These are phyloP conservation scores for Sacculina carcini DNA, from an alignment of 2,888 invertebrate species.

Conservation along the genomic window DNA sequence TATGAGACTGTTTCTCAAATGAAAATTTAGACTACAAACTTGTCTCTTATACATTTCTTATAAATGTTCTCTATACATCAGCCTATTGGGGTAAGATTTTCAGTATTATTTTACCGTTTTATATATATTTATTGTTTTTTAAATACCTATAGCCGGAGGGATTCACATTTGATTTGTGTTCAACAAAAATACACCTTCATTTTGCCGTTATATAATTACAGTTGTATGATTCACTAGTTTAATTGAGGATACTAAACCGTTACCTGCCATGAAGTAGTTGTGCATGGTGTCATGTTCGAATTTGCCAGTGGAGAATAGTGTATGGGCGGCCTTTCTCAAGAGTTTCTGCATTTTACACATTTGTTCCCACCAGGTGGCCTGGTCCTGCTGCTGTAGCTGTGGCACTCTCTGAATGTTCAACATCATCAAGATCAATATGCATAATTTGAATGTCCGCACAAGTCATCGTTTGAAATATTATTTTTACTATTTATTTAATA, in stretches of 20 bases:
- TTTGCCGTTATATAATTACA: neutral
- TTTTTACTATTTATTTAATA: too few relatives aligned
- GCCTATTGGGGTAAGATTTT: too few relatives aligned
- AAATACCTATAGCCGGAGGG: neutral
- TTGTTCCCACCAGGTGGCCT: conserved; percentile 94
- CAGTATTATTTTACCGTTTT: neutral
- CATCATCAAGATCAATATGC: too few relatives aligned
- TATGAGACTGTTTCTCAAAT: too few relatives aligned
- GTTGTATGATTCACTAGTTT: neutral
- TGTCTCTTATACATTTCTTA: too few relatives aligned
- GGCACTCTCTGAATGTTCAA: conserved; percentile 73
- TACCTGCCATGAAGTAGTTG: conserved; percentile 96
- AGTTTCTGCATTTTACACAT: conserved; percentile 82
- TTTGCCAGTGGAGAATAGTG: conserved; percentile 53
- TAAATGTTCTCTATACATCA: too few relatives aligned
- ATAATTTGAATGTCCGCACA: too few relatives aligned
- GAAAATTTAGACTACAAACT: too few relatives aligned
- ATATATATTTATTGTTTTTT: neutral
- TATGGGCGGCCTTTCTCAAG: conserved; percentile 64
- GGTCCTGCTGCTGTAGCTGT: conserved; percentile 83
- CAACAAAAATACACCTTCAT: neutral
- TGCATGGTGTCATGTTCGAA: conserved; percentile 81
- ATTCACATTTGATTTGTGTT: neutral
- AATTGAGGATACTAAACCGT: conserved; percentile 13
- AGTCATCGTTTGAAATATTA: too few relatives aligned